These are phyloP conservation scores for Lasioglossum vierecki DNA, from an alignment of 2,888 invertebrate species.

Conservation along the genomic window DNA sequence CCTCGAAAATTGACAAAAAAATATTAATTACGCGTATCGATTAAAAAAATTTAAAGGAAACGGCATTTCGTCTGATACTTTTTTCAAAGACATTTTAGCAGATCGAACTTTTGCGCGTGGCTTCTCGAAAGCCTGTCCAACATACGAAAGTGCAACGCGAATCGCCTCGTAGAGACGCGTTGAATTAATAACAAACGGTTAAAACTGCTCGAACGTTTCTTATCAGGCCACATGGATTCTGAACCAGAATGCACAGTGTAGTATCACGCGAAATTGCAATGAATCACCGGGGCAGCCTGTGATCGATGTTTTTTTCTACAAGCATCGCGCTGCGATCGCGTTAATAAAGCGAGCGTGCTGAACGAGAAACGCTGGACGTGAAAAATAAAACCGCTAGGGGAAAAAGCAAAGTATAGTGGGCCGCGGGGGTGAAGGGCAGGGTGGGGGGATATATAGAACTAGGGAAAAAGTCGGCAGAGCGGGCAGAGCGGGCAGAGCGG, in stretches of 20 bases:
- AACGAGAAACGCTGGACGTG: neutral
- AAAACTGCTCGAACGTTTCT: neutral
- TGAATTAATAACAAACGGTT: neutral
- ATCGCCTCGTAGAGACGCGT: neutral
- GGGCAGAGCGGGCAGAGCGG: slow-evolving; percentile 16
- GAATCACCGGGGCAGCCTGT: neutral
- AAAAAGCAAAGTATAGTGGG: neutral
- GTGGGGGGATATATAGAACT: neutral
- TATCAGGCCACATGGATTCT: neutral
- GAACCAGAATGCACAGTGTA: neutral
- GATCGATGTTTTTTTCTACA: neutral
- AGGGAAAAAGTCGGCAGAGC: neutral
- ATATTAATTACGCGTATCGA: too few relatives aligned
- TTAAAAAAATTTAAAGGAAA: too few relatives aligned
- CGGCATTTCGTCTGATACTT: too few relatives aligned
- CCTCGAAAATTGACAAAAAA: neutral
- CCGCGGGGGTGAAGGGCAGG: neutral
- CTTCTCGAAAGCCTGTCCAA: neutral
- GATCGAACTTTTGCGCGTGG: too few relatives aligned
- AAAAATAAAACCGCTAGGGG: neutral
- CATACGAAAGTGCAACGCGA: too few relatives aligned
- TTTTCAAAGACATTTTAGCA: too few relatives aligned
- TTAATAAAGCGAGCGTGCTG: neutral
- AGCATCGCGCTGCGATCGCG: neutral
- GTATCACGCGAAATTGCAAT: neutral